Base-by-base conservation (phyloP, 53 echinoderm and acorn worm genomes). In the Holothuria scabra region DNA sequence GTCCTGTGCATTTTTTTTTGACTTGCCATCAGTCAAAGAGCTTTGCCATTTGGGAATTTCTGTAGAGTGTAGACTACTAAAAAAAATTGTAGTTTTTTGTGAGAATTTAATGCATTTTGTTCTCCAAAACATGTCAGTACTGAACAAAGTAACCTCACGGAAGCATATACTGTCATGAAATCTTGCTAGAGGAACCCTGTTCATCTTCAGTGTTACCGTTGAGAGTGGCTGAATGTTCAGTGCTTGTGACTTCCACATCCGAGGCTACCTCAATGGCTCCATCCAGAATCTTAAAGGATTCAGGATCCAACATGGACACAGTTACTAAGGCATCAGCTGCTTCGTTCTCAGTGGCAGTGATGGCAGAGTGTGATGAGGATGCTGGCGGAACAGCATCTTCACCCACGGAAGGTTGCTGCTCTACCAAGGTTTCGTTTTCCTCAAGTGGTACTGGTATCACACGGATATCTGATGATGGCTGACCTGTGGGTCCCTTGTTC, bases 271-370 rank as follows among this genome's bases (percentile, higher is more conserved):
- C 46, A 41, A 72, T 46, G 72, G 23, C 28, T 26, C 72, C 72
- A 72, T 48, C 72, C 37, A 72, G 37, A 44, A 38, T 48, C 72
- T 72, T 72, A 0, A 72, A 49, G 34, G 72, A 72, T 21, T 38
- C 72, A 22, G 72, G 72, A 26, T 72, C 72, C 25, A 72, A n/a
- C 72, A 72, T 72, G 44, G 72, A 72, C 20, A 72, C 72, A 25
- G 72, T 72, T 72, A 72, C 72, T 8, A 72, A 48, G 1, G 72
- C 72, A 72, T 46, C 46, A 13, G 26, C 72, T 32, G 49, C 72
- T 46, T 72, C 72, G 22, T 72, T 72, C 23, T 72, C 72, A 35
- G 72, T 72, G 24, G 72, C 72, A 46, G 72, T 72, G 72, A 72
- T 46, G 46, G 24, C 23, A 14, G 72, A 72, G 48, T 72, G 46